Evolutionary conservation across 2,113 vertebrate genomes (phyloP), one percentile per base, ranked within the genome.

Genomic region (Guaruba guarouba): DNA sequence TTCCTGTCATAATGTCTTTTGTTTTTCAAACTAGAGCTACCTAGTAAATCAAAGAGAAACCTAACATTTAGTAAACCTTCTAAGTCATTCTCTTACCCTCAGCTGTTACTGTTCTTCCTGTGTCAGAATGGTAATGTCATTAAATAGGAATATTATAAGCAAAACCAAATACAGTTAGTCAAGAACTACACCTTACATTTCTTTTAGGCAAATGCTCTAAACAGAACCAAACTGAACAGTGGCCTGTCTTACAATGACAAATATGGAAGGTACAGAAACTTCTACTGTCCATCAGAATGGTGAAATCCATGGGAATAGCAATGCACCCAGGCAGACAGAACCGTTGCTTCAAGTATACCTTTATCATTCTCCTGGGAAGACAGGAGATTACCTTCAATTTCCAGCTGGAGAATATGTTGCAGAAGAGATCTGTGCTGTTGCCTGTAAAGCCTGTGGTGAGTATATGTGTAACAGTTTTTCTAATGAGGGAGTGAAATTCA

Each of bases 361-460:
- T 66, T 99, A 99, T 97, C 96, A 98, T 92, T 98, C 93, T 61
- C 89, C 93, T 67, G 98, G 94, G 49, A 98, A 93, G 88, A 73
- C 75, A n/a, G 98, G 96, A 68, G 96, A 97, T 55, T 95, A 93
- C 35, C 97, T 99, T 73, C 97, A 94, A 1, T 99, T 98, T 97
- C 98, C 98, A 76, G 48, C 97, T 39, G 99, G 99, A 69, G 98
- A 99, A 27, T 99, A 99, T 44, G 94, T 99, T 63, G 98, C 98
- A 17, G 99, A 99, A 97, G 99, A 99, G 73, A 98, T 99, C 75
- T 99, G 99, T 55, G 75, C 99, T 88, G 95, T 95, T 82, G 99
- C 99, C 75, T 99, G 99, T 82, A 99, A 98, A 98, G 98, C 98
- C 37, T 99, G 99, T 80, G 98, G 99, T 99, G 95, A 98, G 98